These are phyloP conservation scores for Arenaria interpres DNA, from an alignment of 2,113 vertebrate species.

Conservation along the genomic window DNA sequence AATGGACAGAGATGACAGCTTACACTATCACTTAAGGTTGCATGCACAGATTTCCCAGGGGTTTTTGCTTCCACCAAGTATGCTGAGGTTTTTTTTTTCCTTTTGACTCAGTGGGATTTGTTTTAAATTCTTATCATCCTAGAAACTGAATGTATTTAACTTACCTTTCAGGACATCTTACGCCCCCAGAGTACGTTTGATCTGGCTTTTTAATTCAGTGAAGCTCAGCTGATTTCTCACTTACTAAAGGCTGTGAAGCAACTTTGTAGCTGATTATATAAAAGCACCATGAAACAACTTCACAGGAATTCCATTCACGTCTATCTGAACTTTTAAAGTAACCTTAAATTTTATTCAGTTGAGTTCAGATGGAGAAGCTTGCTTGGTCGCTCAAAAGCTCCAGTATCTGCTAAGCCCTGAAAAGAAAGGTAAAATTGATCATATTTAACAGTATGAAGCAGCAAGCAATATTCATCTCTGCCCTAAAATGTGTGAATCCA, in stretches of 20 bases:
- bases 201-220: conserved; percentile 53
- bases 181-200: not conserved
- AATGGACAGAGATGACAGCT: not conserved
- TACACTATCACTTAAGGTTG: not conserved
- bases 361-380: not conserved
- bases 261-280: conserved; percentile 45
- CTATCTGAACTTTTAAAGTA: conserved; percentile 28
- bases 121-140: conserved; percentile 22
- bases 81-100: not conserved
- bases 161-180: conserved; percentile 43
- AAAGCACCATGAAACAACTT: conserved; percentile 20
- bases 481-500: not conserved
- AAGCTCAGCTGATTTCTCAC: conserved; percentile 50
- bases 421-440: conserved; percentile 33
- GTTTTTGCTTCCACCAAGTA: not conserved
- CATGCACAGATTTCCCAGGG: not conserved
- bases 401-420: not conserved
- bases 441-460: conserved; percentile 14
- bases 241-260: conserved; percentile 35
- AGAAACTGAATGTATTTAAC: conserved; percentile 34
- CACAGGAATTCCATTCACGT: not conserved
- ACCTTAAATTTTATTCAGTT: conserved; percentile 28
- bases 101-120: not conserved
- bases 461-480: conserved; percentile 5
- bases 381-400: not conserved